Base-by-base conservation (phyloP, 2,888 invertebrate genomes). In the Sarcophaga variegata region DNA sequence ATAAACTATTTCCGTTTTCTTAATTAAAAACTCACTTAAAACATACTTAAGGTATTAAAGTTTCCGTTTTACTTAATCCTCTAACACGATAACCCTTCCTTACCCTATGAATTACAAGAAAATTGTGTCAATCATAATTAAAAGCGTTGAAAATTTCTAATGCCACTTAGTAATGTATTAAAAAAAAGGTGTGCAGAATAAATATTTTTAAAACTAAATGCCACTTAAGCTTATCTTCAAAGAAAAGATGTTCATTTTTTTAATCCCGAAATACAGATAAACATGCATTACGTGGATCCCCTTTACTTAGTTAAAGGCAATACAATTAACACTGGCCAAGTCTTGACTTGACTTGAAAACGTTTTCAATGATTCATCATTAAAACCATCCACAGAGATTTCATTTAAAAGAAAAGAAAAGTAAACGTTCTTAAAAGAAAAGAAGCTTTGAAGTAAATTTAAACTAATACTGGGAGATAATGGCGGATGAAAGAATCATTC, bases 391-490 rank as follows among this genome's bases (percentile, higher is more conserved):
- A 63, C 79, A 14, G 47, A 64, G 63, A 27, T 66, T 25, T 3
- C 66, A 5, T 54, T 47, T 76, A 49, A 59, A 45, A 62, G 11
- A 6, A 69, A 66, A 79, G 59, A 69, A 54, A 54, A 54, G 17
- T 14, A 54, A 54, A 54, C 14, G 5, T 14, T 14, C 5, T 12
- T 59, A 74, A 81, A 81, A 60, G 54, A 82, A 82, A 79, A 87
- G 62, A 72, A 84, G 79, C 81, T 87, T 75, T 69, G 59, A 79
- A 84, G 78, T 75, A 79, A 37, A 84, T 71, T 87, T 87, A 72
- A 84, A 49, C 72, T 84, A 82, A 87, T 84, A n/a, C 87, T 79
- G 79, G 79, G 37, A 37, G 37, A 84, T 84, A 87, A 84, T 79
- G 84, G 71, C 79, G 63, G 64, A 80, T 69, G 69, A 72, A 76